Percentiles rank a stretch among this genome's conserved stretches.
Conservation (phyloP, 2,797 vertebrate genomes). For the Cossypha dichroa region DNA sequence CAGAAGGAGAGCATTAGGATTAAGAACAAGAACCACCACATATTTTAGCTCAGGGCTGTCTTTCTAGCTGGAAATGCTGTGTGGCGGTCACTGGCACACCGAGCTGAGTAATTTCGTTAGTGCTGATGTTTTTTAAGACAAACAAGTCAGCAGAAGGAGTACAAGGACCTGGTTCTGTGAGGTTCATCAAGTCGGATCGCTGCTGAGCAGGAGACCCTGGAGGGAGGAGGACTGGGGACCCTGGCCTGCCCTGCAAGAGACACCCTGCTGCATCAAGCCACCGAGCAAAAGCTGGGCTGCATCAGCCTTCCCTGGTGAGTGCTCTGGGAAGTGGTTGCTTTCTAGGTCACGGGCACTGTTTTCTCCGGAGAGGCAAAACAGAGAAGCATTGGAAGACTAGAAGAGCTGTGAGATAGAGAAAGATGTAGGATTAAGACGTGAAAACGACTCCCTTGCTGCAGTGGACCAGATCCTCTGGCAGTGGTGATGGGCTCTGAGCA, state of each 20-base stretch:
- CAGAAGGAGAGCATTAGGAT: background rate
- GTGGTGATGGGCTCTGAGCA: accelerated
- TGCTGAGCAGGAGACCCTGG: background rate
- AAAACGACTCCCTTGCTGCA: background rate
- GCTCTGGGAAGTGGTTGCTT: background rate
- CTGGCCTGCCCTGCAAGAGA: background rate
- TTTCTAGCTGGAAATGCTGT: background rate
- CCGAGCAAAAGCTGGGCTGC: background rate
- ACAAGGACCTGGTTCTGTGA: background rate
- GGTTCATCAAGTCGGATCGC: background rate
- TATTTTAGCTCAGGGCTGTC: background rate
- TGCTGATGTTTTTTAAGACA: slow-evolving; percentile 4
- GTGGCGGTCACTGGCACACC: background rate
- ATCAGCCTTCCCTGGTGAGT: background rate
- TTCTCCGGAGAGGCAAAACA: background rate
- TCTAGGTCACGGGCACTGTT: background rate
- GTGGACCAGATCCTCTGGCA: background rate
- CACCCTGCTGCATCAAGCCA: background rate
- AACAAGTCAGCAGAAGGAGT: background rate
- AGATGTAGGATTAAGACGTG: background rate
- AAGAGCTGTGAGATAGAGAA: background rate
- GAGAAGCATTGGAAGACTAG: background rate
- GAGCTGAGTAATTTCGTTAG: background rate
- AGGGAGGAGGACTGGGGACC: background rate
- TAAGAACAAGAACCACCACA: background rate